Evolutionary conservation across 2,113 vertebrate genomes (phyloP), one percentile per base, ranked within the genome.

Genomic region (Aix galericulata): DNA sequence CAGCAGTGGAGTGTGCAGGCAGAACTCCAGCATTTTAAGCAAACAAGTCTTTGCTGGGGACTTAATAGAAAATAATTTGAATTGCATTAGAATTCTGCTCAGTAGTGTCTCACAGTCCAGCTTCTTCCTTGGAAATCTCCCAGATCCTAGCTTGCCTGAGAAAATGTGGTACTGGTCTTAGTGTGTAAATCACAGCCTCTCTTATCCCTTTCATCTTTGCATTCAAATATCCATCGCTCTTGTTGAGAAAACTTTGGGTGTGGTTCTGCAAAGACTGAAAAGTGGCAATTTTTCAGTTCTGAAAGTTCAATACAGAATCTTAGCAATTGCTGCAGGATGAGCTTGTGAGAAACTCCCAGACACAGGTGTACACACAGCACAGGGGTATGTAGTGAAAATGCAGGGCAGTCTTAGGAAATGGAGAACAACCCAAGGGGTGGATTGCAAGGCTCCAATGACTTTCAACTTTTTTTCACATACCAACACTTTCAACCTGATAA

Each of bases 11-110:
- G 36, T 20, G 20, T 46, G 53, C 23, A 93, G 88, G 79, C 48
- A 94, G 66, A 91, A 84, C 62, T 92, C 67, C 87, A 93, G 22
- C 63, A 62, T 67, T 89, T 93, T 91, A 96, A 93, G 75, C 73
- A 75, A 95, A 93, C 3, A 82, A 17, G 32, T 52, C 60, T 95
- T 96, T 85, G 68, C 48, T 50, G 34, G 34, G 13, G 48, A 82
- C n/a, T 87, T 86, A 53, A 50, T 21, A 62, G 31, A 94, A 91
- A 96, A 91, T 62, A 82, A 91, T 82, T 87, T 66, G 14, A 90
- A 77, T 90, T 90, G 20, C 42, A 86, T 93, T 88, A 81, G 13
- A 56, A 71, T 85, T 96, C 83, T 87, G 29, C 55, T 81, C 66
- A 71, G 71, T 80, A 63, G 63, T 48, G 4, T 10, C 27, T 95